Base-by-base conservation (phyloP, 92 coral and sea anemone genomes). In the Actinostola sp. region DNA sequence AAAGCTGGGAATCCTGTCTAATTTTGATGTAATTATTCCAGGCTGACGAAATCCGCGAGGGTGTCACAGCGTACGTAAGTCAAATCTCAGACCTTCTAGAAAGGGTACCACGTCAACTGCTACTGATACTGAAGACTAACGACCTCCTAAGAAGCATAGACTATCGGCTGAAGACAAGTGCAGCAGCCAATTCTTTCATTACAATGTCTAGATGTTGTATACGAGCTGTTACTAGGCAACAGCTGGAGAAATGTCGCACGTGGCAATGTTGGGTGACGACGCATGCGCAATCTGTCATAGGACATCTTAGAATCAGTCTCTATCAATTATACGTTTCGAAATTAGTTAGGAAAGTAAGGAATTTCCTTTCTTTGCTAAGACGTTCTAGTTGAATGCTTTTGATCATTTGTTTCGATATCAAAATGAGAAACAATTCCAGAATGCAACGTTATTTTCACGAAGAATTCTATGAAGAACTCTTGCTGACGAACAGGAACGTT, bases 171-270 rank as follows among this genome's bases (percentile, higher is more conserved):
- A 66, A 85, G 42, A 91, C 99, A 19, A 95, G 95, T 61, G 90
- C 93, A 26, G 84, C 97, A 3, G 89, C 99, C 28, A 80, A 92
- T 61, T 91, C 97, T 39, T 91, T 91, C 63, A 66, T 95, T 44
- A 95, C 99, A 23, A 95, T 91, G 99, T 89, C 99, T 9, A 82
- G 93, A 28, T 95, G 99, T 61, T 95, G 99, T 67, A 89, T 89
- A 20, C 92, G 89, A 23, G 95, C 99, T 67, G 84, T 95, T 10
- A 92, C 97, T 25, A 74, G 67, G 86, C 90, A 91, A 63, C 88
- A 86, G 38, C 68, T 91, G 24, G 61, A 73, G 31, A 52, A 82
- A 44, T 91, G 95, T 45, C 44, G 51, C 33, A 79, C 84, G 24
- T 95, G 99, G 99, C 61, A 52, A 51, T 87, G 87, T 70, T 80